Conservation (phyloP, 2,888 invertebrate genomes). For the Drosophila atripex region DNA sequence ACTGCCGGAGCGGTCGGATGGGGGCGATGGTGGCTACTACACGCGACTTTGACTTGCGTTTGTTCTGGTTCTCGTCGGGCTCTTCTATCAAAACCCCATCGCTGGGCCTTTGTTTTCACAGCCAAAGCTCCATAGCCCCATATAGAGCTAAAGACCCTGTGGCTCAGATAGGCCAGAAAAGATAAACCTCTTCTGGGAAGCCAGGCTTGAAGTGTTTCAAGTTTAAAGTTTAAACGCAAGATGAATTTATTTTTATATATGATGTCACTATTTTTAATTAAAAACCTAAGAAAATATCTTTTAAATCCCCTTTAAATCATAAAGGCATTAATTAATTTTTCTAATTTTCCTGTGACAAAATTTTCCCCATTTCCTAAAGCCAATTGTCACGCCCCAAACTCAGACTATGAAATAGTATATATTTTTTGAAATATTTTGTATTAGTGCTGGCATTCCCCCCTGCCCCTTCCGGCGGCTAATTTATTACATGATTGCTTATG, state of each 20-base stretch:
- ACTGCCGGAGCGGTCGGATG: constrained; percentile 45
- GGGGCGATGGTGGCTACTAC: constrained; percentile 8
- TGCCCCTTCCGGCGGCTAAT: constrained; percentile 49
- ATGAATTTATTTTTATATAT: neutral
- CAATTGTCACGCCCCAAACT: neutral
- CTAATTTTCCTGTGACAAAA: neutral
- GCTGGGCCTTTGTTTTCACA: constrained; percentile 19
- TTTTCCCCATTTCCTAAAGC: neutral
- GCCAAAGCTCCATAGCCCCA: neutral
- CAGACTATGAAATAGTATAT: neutral
- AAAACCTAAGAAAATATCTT: neutral
- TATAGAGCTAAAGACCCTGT: constrained; percentile 15
- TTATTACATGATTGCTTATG: constrained; percentile 76
- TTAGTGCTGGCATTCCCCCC: constrained; percentile 5
- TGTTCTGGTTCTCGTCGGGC: constrained; percentile 36
- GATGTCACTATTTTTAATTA: neutral
- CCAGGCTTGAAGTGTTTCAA: constrained; percentile 3
- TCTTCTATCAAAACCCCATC: constrained; percentile 26
- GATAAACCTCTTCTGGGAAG: constrained; percentile 34
- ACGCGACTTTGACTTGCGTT: constrained; percentile 51
- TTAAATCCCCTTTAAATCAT: neutral
- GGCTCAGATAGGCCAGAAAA: constrained; percentile 37
- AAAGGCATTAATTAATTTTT: neutral
- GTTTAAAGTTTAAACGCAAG: neutral
- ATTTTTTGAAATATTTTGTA: constrained; percentile 35